Conservation (phyloP, 2,888 invertebrate genomes). For the Drosophila austrosaltans region DNA sequence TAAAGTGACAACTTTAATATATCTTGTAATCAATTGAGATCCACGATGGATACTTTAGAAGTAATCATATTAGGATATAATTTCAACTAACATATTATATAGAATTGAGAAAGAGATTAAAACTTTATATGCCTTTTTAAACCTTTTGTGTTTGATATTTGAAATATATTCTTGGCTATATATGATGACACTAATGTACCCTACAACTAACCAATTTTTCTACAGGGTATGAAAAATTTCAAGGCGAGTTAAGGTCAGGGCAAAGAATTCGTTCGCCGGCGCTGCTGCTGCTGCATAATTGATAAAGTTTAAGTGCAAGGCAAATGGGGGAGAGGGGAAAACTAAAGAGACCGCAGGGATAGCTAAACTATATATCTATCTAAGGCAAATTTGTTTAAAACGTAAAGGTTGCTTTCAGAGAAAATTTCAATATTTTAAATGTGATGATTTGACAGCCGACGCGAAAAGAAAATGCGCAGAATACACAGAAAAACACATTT, state of each 20-base stretch:
- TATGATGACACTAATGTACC: neutral
- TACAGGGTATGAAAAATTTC: constrained; percentile 33
- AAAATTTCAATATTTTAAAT: neutral
- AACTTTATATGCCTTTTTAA: too few species aligned
- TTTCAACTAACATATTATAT: too few species aligned
- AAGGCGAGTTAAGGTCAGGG: constrained; percentile 64
- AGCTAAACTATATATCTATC: constrained; percentile 27
- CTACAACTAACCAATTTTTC: neutral
- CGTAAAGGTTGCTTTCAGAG: neutral
- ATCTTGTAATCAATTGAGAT: too few species aligned
- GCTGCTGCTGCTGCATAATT: constrained; percentile 57
- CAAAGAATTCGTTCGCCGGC: constrained; percentile 41
- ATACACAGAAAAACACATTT: constrained; percentile 43
- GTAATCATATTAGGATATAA: too few species aligned
- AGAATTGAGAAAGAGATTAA: too few species aligned
- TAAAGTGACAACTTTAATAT: neutral
- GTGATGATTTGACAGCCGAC: neutral
- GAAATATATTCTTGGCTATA: too few species aligned
- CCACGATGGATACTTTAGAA: too few species aligned
- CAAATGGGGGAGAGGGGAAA: constrained; percentile 4
- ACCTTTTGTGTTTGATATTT: too few species aligned
- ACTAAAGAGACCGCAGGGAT: neutral
- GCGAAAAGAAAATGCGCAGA: constrained; percentile 40
- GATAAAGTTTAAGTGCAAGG: constrained; percentile 61
- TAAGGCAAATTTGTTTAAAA: neutral